Evolutionary conservation across 2,113 vertebrate species (phyloP).

Genomic region (Vulpes vulpes): DNA sequence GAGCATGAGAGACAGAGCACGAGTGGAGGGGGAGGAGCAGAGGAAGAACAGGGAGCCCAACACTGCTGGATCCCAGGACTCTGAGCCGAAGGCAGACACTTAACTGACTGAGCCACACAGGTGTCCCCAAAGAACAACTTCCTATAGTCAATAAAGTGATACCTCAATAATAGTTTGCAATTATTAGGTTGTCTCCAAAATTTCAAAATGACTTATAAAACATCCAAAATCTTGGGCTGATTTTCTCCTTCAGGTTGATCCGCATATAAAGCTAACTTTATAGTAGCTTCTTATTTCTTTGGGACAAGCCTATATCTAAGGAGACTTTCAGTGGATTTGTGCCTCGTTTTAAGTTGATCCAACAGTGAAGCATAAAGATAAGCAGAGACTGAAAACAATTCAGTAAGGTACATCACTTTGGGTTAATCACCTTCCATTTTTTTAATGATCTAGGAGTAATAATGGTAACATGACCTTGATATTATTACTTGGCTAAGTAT

Average conservation of each 20-base stretch:
- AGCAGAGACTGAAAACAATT: slow-evolving; percentile 6
- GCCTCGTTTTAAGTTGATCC: background rate
- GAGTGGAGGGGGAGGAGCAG: no score
- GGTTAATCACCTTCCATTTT: slow-evolving; percentile 29
- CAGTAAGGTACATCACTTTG: slow-evolving; percentile 17
- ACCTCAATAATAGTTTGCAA: background rate
- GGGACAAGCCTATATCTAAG: background rate
- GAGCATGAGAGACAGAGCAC: no score
- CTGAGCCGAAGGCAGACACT: no score
- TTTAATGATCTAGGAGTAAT: background rate
- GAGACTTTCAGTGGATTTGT: background rate
- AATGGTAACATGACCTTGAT: slow-evolving; percentile 1
- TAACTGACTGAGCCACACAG: background rate
- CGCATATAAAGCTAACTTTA: slow-evolving; percentile 10
- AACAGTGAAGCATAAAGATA: slow-evolving; percentile 40
- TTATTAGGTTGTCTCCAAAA: background rate
- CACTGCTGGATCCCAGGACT: no score
- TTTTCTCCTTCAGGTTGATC: background rate
- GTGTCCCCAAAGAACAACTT: background rate
- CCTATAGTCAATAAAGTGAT: background rate
- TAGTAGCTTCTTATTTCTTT: background rate
- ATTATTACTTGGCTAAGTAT: slow-evolving; percentile 44
- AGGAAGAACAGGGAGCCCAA: no score
- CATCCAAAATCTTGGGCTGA: background rate
- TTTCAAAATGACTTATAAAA: background rate